phyloP scores from a whole-genome alignment of 1,140 invertebrate genomes.

The Papilio aristodemus region DNA sequence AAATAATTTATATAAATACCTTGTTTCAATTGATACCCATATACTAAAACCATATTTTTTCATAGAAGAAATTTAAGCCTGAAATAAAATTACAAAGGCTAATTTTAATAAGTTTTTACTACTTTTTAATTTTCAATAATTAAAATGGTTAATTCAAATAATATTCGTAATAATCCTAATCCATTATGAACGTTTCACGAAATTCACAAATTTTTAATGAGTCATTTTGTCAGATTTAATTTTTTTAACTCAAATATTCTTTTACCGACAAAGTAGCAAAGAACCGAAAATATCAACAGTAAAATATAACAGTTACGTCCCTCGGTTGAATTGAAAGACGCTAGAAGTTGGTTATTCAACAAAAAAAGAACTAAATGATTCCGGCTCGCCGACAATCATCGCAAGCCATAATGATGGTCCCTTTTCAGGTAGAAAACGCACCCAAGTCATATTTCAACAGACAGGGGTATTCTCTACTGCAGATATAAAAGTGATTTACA shows the following conservation, averaged over 20 bases:
- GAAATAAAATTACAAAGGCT: too few relatives aligned
- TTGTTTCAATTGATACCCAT: constrained; percentile 23
- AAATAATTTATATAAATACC: constrained; percentile 30
- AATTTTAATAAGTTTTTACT: too few relatives aligned
- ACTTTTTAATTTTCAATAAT: too few relatives aligned
- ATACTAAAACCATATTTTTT: background rate
- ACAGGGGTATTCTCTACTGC: constrained; percentile 61
- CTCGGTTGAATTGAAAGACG: constrained; percentile 10
- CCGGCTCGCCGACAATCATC: constrained; percentile 71
- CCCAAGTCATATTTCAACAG: constrained; percentile 74
- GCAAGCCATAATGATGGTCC: constrained; percentile 69
- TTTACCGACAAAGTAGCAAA: constrained; percentile 4
- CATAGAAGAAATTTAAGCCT: background rate
- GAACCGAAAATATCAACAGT: constrained; percentile 16
- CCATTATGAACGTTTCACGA: background rate
- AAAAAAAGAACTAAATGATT: constrained; percentile 67
- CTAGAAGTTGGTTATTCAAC: constrained; percentile 21
- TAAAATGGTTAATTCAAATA: too few relatives aligned
- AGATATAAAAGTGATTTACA: constrained; percentile 76
- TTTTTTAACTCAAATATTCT: background rate
- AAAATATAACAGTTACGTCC: constrained; percentile 20
- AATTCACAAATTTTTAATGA: background rate
- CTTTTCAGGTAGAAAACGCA: constrained; percentile 72
- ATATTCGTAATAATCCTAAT: background rate
- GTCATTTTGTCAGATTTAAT: background rate